Base-by-base conservation (phyloP, 2,113 vertebrate species). In the Brachirus orientalis region DNA sequence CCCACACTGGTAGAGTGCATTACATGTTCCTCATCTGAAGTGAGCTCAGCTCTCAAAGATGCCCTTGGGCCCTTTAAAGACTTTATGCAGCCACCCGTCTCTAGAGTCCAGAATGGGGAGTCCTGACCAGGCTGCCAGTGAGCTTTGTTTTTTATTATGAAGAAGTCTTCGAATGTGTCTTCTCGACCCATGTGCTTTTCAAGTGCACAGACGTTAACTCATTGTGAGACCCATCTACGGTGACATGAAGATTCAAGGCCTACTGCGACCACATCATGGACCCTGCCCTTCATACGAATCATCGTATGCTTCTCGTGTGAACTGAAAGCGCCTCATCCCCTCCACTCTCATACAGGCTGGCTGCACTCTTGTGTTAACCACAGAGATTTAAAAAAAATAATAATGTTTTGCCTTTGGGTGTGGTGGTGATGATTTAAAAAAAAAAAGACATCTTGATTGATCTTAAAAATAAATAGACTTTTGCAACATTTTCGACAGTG, bases 61-160 rank as follows among this genome's bases (percentile, higher is more conserved):
- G 98, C 98, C 57, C 90, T 99, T 47, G 94, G 95, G 89, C 98
- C 97, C 63, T 99, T 99, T 90, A 98, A 98, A 92, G 98, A 99
- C 94, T 98, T 99, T 90, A 98, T 99, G 96, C 96, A 98, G 64
- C 95, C 98, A 77, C 98, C 97, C 69, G 91, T 94, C 92, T 90
- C 94, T 90, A 96, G 95, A 94, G 95, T 98, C 88, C 96, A 99
- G 86, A 99, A 99, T 10, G 98, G 97, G 87, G 97, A 98, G 74
- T 98, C 96, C 72, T 99, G 96, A 99, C 93, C 91, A 67, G 62
- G 45, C 65, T 76, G 18, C 3, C 51, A 50, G 40, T 14, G 40
- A 16, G 20, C 56, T 70, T 33, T 51, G 16, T 63, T 79, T 87
- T 90, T 82, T 53, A 79, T 60, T 82, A 90, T 68, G 81, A 88